Evolutionary conservation across 2,797 vertebrate genomes (phyloP).

Genomic region (Coregonus ussuriensis): DNA sequence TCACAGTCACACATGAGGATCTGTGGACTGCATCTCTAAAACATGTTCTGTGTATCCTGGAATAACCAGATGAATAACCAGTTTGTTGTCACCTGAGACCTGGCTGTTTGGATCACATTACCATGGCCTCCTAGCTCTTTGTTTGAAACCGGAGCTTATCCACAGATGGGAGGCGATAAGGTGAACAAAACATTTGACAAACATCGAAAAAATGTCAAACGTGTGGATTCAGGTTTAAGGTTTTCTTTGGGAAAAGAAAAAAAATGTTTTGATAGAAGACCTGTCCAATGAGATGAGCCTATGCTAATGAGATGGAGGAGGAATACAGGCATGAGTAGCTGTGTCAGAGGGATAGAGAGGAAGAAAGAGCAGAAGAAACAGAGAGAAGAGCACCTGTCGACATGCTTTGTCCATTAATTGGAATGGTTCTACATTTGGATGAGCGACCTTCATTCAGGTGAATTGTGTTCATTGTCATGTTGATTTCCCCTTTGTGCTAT

Average conservation of each 20-base stretch:
- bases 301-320: constrained; percentile 26
- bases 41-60: not conserved
- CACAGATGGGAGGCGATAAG: not conserved
- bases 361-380: constrained; percentile 1
- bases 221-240: no score
- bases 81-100: constrained; percentile 17
- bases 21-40: no score
- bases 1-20: no score
- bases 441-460: constrained; percentile 36
- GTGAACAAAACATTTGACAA: not conserved
- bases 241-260: not conserved
- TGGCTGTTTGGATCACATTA: not conserved
- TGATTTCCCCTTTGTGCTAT: no score
- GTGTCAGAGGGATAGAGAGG: not conserved
- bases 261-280: constrained; percentile 20
- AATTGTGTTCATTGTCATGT: no score
- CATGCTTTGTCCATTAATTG: constrained; percentile 6
- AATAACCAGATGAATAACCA: constrained; percentile 3
- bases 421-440: constrained; percentile 21
- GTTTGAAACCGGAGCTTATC: constrained; percentile 36
- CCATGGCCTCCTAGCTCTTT: constrained; percentile 34
- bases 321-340: not conserved
- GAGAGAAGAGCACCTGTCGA: constrained; percentile 1
- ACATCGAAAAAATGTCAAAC: no score
- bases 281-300: constrained; percentile 36